Evolutionary conservation across 2,797 vertebrate species (phyloP).

Genomic region (Carapus acus): DNA sequence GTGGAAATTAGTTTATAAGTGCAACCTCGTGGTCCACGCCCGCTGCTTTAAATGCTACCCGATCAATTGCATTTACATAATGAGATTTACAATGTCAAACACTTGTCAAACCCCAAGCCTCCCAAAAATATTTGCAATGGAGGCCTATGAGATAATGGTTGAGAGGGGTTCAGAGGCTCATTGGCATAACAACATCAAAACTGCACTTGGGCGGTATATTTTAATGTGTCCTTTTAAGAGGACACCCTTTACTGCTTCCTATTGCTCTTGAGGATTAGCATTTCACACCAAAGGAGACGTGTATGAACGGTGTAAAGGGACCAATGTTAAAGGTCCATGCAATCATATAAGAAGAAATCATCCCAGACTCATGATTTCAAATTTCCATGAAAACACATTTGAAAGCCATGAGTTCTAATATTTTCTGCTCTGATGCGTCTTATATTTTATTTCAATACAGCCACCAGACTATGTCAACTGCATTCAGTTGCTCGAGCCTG

Average conservation of each 20-base stretch:
- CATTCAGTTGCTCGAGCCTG: no score
- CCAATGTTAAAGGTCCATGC: no score
- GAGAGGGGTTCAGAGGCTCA: conserved; percentile 14
- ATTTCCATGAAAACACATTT: no score
- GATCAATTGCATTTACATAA: conserved; percentile 61
- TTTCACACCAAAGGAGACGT: no score
- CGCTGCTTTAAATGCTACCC: conserved; percentile 41
- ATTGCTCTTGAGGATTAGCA: background rate
- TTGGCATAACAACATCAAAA: conserved; percentile 5
- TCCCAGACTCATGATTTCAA: no score
- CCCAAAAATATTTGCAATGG: conserved; percentile 24
- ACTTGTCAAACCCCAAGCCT: conserved; percentile 43
- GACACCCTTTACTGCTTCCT: background rate
- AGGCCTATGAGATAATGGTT: conserved; percentile 34
- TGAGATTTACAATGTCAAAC: conserved; percentile 58
- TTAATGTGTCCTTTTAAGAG: background rate
- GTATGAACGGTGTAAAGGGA: no score
- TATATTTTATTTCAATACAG: no score
- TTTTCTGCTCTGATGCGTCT: no score
- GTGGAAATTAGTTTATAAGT: conserved; percentile 56
- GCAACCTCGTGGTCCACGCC: conserved; percentile 36
- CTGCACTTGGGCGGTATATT: background rate
- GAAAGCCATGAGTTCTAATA: no score
- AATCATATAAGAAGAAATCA: no score
- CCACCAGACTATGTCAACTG: no score